Base-by-base conservation (phyloP, 2,797 vertebrate species). In the Erpetoichthys calabaricus region DNA sequence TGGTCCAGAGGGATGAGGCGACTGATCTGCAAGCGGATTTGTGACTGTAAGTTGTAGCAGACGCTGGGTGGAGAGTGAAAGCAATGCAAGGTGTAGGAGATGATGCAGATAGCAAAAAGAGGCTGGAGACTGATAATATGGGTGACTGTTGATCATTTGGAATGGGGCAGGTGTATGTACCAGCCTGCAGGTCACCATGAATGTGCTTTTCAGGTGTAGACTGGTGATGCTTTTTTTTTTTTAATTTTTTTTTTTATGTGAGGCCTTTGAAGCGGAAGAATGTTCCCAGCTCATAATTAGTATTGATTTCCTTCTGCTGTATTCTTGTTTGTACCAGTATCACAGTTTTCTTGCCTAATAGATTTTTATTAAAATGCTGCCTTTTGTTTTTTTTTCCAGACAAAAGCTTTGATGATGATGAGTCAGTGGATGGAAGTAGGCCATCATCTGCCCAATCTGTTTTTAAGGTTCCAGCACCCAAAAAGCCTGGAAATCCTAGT, bases 11-110 rank as follows among this genome's bases (percentile, higher is more conserved):
- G 81, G 80, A 98, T 97, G 94, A 95, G 91, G 82, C 88, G 92
- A 59, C 90, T 98, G 76, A 96, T 98, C 84, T 97, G 94, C 90
- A 89, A 97, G 80, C 88, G 90, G 76, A 97, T 98, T 87, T 96
- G 94, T 87, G 94, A 96, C 89, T 92, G 94, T 97, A 87, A 97
- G 93, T 96, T 87, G 77, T 67, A 65, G 63, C 80, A 80, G 78
- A 71, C 77, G 81, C 74, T 73, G 77, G 77, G 76, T 73, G 64
- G 75, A 73, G 47, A 80, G 78, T 68, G 70, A 74, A 25, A 25
- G 25, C 25, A 25, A 25, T 25, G 25, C 25, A 25, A 25, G 25
- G 25, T 25, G 25, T 25, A 25, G 25, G 25, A 25, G 25, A 25
- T 25, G 25, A 25, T 25, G 25, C 25, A 25, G 25, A 25, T 25